Conservation (phyloP, 2,113 vertebrate genomes). For the Trinectes maculatus region DNA sequence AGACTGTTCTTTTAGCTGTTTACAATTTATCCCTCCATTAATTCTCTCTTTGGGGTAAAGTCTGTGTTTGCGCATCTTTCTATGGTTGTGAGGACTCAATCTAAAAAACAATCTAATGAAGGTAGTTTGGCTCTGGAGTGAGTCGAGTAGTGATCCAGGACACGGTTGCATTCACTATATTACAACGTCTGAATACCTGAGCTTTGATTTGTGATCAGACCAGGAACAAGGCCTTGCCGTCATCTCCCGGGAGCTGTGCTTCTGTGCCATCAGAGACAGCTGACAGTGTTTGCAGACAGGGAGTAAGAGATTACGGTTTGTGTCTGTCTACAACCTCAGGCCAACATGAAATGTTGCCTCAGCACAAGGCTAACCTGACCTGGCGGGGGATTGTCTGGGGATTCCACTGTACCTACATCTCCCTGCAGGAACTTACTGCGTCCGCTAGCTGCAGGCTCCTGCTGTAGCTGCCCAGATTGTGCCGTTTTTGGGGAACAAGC, state of each 20-base stretch:
- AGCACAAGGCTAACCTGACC: constrained; percentile 17
- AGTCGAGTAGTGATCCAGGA: too few relatives aligned
- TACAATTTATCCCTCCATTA: constrained; percentile 23
- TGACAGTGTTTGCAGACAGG: constrained; percentile 7
- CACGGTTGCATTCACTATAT: too few relatives aligned
- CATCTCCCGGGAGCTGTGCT: background rate
- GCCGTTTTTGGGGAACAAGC: constrained; percentile 39
- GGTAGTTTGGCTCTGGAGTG: too few relatives aligned
- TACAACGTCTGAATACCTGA: too few relatives aligned
- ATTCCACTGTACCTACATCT: constrained; percentile 1
- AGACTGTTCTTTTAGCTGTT: constrained; percentile 19
- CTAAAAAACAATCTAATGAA: too few relatives aligned
- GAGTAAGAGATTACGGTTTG: background rate
- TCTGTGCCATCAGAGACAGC: constrained; percentile 10
- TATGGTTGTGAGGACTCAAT: too few relatives aligned
- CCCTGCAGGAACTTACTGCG: constrained; percentile 60
- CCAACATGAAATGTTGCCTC: constrained; percentile 4
- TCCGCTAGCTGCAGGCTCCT: constrained; percentile 45
- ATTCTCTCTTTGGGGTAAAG: constrained; percentile 20
- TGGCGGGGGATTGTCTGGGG: constrained; percentile 5
- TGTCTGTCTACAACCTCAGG: constrained; percentile 10
- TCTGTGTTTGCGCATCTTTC: background rate
- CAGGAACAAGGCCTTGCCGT: background rate
- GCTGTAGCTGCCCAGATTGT: constrained; percentile 16
- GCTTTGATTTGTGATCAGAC: too few relatives aligned